Conservation (phyloP, 2,888 invertebrate genomes). For the Ecliptopera silaceata region DNA sequence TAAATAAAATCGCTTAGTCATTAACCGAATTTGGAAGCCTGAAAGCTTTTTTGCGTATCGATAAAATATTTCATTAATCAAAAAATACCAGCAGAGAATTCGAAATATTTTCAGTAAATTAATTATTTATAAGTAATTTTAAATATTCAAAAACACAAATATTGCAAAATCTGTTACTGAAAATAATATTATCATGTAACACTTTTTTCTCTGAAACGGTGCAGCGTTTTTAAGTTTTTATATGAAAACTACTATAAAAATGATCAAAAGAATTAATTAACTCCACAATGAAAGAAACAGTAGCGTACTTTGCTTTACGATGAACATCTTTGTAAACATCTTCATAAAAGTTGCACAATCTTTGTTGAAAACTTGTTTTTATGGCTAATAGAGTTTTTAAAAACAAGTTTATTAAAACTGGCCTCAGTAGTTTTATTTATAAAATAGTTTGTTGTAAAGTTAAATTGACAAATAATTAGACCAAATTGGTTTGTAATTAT, state of each 20-base stretch:
- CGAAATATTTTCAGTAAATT: no score
- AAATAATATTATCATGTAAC: neutral
- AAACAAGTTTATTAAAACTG: no score
- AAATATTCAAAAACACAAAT: no score
- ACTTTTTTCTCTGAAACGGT: neutral
- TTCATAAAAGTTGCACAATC: neutral
- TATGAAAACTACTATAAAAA: neutral
- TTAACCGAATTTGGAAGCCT: conserved; percentile 33
- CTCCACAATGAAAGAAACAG: neutral
- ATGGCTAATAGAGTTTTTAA: no score
- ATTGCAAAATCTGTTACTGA: neutral
- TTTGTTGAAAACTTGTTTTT: no score
- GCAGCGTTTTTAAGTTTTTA: neutral
- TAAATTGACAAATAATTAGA: no score
- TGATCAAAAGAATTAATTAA: conserved; percentile 14
- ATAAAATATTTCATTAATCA: no score
- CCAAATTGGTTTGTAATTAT: no score
- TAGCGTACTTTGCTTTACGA: conserved; percentile 1
- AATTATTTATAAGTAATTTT: no score
- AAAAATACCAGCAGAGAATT: no score
- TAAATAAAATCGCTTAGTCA: conserved; percentile 42
- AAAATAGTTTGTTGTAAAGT: no score
- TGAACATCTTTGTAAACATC: neutral
- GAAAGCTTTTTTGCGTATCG: neutral
- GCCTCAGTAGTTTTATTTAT: no score